Base-by-base conservation (phyloP, 1,140 invertebrate species). In the Aleiodes sp. region DNA sequence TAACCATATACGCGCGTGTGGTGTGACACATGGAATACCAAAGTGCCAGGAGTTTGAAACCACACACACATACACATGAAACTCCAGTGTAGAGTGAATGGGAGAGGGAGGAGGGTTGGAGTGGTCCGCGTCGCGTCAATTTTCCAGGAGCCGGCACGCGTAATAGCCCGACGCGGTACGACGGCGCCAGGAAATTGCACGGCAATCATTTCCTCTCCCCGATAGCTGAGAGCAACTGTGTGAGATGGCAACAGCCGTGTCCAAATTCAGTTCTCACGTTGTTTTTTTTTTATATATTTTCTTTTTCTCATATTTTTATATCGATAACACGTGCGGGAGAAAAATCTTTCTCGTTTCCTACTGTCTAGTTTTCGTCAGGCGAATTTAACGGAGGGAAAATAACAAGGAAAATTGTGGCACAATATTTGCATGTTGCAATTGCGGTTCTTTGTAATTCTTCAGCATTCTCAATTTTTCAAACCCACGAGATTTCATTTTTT, bases 201-300 rank as follows among this genome's bases (percentile, higher is more conserved):
- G 65, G 67, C 67, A 72, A 72, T 72, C 71, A 72, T 72, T 72
- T 72, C 71, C 71, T 69, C 31, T 65, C 65, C 46, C 61, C 60
- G 28, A 43, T 35, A 19, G 31, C 29, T 68, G 59, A 71, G 60
- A 56, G 41, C 19, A 33, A 43, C 26, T 24, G 16, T 24, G 57
- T 52, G 64, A 64, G 31, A 66, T 46, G 65, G 28, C 35, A 66
- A 71, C 46, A 67, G 56, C 64, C 52, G 16, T 28, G 46, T 46
- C 64, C 70, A 62, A 61, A 39, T 41, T 43, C 26, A 24, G n/a
- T 68, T 19, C 28, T 24, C 7, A 43, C n/a, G 10, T 65, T 26
- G n/a, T 33, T 21, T 41, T 28, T 64, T 37, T 26, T 24, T 24
- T 52, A 9, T 9, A 21, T 24, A 24, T 52, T 52, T 59, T n/a